These are phyloP conservation scores for Sardina pilchardus DNA, from an alignment of 2,113 vertebrate species.

Conservation along the genomic window DNA sequence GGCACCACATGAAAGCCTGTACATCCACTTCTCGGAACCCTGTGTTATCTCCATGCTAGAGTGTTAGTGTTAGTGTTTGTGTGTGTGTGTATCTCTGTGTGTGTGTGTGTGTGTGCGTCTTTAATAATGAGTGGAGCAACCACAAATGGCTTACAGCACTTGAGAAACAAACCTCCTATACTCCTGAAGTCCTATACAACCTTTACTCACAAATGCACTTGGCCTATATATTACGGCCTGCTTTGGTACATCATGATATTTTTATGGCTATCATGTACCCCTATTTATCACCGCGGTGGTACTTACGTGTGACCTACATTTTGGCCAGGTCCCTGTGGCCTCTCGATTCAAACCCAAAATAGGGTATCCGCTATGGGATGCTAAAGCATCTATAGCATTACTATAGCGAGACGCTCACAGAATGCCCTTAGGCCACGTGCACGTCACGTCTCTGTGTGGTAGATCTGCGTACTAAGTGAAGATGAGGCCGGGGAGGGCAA, in stretches of 20 bases:
- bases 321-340: background rate
- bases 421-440: background rate
- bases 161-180: too few relatives aligned
- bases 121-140: background rate
- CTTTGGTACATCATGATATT: background rate
- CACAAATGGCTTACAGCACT: background rate
- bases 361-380: background rate
- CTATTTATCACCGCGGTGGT: background rate
- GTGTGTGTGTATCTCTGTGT: background rate
- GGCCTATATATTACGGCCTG: background rate
- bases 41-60: background rate
- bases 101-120: background rate
- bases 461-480: too few relatives aligned
- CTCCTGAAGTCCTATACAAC: background rate
- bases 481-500: too few relatives aligned
- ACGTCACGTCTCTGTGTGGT: too few relatives aligned
- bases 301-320: background rate
- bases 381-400: background rate
- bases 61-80: slow-evolving; percentile 26
- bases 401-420: background rate
- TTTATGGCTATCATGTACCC: background rate
- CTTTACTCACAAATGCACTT: background rate
- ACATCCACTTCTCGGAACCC: background rate
- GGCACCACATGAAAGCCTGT: slow-evolving; percentile 40
- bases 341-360: background rate